Evolutionary conservation across 2,797 vertebrate genomes (phyloP), one percentile per base, ranked within the genome.

Genomic region (Microctenopoma stevenorrisi): DNA sequence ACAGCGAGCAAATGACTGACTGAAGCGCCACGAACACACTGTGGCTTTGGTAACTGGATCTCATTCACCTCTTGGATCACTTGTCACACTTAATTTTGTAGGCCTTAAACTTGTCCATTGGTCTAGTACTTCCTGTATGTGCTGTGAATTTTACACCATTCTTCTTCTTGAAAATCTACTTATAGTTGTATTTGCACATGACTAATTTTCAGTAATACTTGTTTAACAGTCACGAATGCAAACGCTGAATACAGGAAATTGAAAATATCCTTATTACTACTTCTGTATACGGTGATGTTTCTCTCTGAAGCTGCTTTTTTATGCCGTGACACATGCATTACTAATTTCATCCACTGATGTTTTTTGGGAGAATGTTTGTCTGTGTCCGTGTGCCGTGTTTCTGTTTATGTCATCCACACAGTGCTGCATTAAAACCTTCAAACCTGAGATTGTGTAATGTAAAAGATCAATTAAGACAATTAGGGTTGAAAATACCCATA

Each of bases 1-100:
- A 90, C 79, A 84, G 84, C 85, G 90, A 91, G 50, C 79, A 88
- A n/a, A 49, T 90, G 79, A 93, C 76, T 22, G 68, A 85, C 3
- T 89, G 72, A 91, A 55, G 62, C 28, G 60, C 64, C 15, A 3
- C 9, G 15, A 63, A 79, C 5, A 3, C 2, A 9, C 4, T 7
- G 35, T 48, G 60, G 50, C 50, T 0, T 1, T 53, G 42, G 33
- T 18, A 37, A 58, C 72, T 40, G 65, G 73, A 72, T 55, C 67
- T 52, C 53, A 40, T 48, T 52, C 37, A 35, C 26, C 37, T 22
- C 12, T 37, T 42, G 37, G 50, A 69, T 22, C 47, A 15, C 51
- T 79, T 40, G 33, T 86, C 67, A 68, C 44, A 64, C 55, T 64
- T 64, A 35, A 67, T 75, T 59, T 67, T 76, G 60, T 86, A 89